Base-by-base conservation (phyloP, 2,797 vertebrate species). In the Amblyopsis hoosieri region DNA sequence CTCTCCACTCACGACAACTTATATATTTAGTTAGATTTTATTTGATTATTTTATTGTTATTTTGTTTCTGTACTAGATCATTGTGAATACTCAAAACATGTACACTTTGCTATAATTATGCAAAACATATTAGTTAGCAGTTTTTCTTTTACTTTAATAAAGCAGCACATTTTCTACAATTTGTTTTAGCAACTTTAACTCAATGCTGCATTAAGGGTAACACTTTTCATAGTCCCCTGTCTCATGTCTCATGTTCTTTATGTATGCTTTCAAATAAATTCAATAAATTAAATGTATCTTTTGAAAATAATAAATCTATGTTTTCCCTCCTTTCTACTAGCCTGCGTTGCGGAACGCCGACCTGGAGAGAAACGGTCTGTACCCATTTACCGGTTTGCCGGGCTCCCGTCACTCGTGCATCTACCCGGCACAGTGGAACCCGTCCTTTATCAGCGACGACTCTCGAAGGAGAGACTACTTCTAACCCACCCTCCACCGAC, bases 391-490 rank as follows among this genome's bases (percentile, higher is more conserved):
- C 2, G 96, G 97, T 53, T 87, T 98, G 61, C 97, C 97, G 0
- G 97, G 97, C 9, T 98, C 97, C 6, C 94, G 97, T 49, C 97
- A 99, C 83, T 99, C 97, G 1, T 98, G 96, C 85, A 98, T 99
- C 82, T 99, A 98, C 76, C 97, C 97, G 0, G 97, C 96, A 67
- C 96, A 97, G 76, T 98, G 95, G 88, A 99, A 99, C 85, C 97
- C 96, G 0, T 97, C 97, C 62, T 99, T 99, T 83, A 94, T 95
- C 79, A 95, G 95, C 15, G 97, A 99, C 0, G 97, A 99, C 81
- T 95, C 95, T 65, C 92, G 97, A 55, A 91, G 97, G 77, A 92
- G 97, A 87, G 97, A 99, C 91, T 99, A 99, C 86, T 99, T 99
- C 80, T 99, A 92, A 93, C 33, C 31, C 23, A 9, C 45, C 14